phyloP scores from a whole-genome alignment of 2,797 vertebrate genomes.

The Buceros bicornis region DNA sequence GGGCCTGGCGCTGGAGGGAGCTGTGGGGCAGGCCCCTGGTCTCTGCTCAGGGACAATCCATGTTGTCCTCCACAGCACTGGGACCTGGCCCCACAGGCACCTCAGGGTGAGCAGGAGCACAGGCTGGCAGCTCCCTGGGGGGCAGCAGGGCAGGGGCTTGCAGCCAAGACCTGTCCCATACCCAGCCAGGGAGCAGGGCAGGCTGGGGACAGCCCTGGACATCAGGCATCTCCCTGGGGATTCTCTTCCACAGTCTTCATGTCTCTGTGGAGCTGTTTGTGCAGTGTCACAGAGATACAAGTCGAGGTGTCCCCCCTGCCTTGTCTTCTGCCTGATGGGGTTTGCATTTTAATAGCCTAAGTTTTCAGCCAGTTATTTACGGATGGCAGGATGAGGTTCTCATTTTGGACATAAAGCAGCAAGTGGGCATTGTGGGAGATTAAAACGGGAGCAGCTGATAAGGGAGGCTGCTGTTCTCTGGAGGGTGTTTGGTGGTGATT shows the following conservation, averaged over 20 bases:
- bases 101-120: accelerated
- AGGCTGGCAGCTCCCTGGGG: background rate
- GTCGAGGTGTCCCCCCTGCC: background rate
- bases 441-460: background rate
- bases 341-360: background rate
- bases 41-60: too few species aligned
- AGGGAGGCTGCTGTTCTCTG: background rate
- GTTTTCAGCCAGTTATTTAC: background rate
- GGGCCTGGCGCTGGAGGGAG: background rate
- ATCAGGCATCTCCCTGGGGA: accelerated
- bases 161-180: too few species aligned
- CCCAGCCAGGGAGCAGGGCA: accelerated
- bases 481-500: background rate
- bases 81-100: accelerated
- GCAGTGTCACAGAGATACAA: accelerated
- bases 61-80: accelerated
- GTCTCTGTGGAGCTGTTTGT: accelerated
- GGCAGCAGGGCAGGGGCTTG: too few species aligned
- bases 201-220: too few species aligned
- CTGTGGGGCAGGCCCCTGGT: too few species aligned
- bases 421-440: background rate
- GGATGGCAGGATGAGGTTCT: background rate
- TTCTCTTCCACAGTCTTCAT: accelerated
- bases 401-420: background rate
- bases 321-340: background rate